Evolutionary conservation across 30 jellyfish, hydroid and myxozoan genomes (phyloP).

Genomic region (Hydra vulgaris): DNA sequence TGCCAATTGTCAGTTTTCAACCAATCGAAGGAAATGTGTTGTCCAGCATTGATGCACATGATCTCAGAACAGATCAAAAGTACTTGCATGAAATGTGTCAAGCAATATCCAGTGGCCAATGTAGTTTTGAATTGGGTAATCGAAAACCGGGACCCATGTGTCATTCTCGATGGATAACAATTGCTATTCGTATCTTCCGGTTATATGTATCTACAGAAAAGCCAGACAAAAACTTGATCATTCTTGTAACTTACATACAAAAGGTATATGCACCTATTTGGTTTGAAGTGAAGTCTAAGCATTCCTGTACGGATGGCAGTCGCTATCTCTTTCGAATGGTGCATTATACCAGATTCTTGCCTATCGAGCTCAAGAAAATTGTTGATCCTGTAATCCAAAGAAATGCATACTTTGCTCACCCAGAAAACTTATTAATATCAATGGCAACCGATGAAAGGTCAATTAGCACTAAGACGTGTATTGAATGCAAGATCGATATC

Average conservation of each 20-base stretch:
- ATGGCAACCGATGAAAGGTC: not conserved
- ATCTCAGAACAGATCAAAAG: not conserved
- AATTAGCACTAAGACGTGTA: not conserved
- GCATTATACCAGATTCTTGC: not conserved
- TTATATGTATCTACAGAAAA: not conserved
- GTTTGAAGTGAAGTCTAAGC: not conserved
- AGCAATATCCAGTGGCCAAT: not conserved
- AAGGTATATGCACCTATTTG: not conserved
- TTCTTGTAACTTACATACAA: not conserved
- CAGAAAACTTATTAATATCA: not conserved
- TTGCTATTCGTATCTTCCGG: not conserved
- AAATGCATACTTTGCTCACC: not conserved
- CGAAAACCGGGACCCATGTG: not conserved
- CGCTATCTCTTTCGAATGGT: not conserved
- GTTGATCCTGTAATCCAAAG: not conserved
- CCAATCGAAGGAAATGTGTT: not conserved
- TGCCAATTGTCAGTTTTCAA: not conserved
- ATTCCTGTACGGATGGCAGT: not conserved
- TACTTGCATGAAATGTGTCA: not conserved
- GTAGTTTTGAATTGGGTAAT: not conserved
- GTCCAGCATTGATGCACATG: not conserved
- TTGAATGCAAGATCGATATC: not conserved
- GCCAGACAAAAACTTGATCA: not conserved
- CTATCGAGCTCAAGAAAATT: not conserved
- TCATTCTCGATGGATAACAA: not conserved